A percentile compares a stretch with the other conserved stretches of the same genome.
These are phyloP conservation scores for Apogon hyalosoma DNA, from an alignment of 2,797 vertebrate species.

Conservation along the genomic window DNA sequence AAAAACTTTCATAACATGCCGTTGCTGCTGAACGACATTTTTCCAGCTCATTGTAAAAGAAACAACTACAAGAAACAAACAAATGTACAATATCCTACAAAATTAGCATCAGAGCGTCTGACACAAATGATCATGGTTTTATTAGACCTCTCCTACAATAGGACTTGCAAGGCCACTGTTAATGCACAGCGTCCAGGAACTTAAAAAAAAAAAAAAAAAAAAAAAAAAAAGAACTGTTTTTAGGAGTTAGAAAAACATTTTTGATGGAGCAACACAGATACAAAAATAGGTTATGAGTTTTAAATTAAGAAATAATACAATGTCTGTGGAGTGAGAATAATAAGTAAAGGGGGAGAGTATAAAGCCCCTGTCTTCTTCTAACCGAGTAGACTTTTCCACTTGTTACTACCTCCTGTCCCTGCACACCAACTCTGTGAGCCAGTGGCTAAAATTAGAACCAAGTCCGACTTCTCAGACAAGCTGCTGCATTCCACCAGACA, in stretches of 20 bases:
- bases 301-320: neutral
- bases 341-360: constrained; percentile 6
- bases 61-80: neutral
- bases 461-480: constrained; percentile 80
- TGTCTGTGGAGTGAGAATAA: neutral
- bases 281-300: neutral
- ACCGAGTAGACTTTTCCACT: constrained; percentile 69
- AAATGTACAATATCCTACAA: neutral
- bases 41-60: neutral
- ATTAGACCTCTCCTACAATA: neutral
- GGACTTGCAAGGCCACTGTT: neutral
- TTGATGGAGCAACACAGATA: no score
- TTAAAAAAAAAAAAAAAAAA: neutral
- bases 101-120: neutral
- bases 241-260: neutral
- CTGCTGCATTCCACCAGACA: constrained; percentile 78
- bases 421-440: constrained; percentile 75
- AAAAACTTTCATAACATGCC: neutral
- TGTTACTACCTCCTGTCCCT: constrained; percentile 78
- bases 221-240: neutral
- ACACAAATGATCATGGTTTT: neutral
- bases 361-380: constrained; percentile 25
- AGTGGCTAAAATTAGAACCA: constrained; percentile 83
- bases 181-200: neutral
- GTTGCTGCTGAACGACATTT: neutral